Evolutionary conservation across 2,113 vertebrate genomes (phyloP).

Genomic region (Gymnogyps californianus): DNA sequence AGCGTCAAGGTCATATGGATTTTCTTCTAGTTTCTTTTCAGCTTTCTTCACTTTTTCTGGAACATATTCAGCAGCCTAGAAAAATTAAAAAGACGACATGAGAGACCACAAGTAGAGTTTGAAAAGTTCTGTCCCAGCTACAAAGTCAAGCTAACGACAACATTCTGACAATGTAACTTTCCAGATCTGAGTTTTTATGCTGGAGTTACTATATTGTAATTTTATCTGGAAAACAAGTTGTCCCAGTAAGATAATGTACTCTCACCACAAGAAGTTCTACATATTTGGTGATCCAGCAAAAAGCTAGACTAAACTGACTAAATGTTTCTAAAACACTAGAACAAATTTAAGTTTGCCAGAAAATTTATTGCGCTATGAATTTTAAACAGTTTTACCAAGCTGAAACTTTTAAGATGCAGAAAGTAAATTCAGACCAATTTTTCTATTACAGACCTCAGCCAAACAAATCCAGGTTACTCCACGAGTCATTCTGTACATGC

Average conservation of each 20-base stretch:
- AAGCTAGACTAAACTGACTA: background rate
- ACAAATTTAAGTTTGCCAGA: background rate
- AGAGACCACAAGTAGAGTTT: slow-evolving; percentile 35
- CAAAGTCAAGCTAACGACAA: background rate
- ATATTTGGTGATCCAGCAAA: background rate
- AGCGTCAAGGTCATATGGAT: slow-evolving; percentile 99
- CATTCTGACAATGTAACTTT: background rate
- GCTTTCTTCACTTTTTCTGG: slow-evolving; percentile 99
- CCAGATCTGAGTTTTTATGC: background rate
- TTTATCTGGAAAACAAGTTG: background rate
- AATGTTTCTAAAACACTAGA: background rate
- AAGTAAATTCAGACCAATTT: background rate
- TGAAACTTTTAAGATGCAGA: background rate
- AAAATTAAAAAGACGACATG: slow-evolving; percentile 47
- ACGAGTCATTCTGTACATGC: background rate
- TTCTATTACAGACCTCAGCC: background rate
- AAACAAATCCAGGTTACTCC: background rate
- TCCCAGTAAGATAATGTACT: background rate
- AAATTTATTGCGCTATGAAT: background rate
- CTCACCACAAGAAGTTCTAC: background rate
- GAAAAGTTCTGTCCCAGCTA: background rate
- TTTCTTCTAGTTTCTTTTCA: slow-evolving; percentile 99
- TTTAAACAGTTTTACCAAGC: background rate
- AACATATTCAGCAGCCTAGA: slow-evolving; percentile 92
- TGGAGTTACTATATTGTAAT: background rate